A percentile compares a stretch with the other conserved stretches of the same genome.
Conservation (phyloP, 2,797 vertebrate genomes). For the Xiphorhynchus erythropygius region DNA sequence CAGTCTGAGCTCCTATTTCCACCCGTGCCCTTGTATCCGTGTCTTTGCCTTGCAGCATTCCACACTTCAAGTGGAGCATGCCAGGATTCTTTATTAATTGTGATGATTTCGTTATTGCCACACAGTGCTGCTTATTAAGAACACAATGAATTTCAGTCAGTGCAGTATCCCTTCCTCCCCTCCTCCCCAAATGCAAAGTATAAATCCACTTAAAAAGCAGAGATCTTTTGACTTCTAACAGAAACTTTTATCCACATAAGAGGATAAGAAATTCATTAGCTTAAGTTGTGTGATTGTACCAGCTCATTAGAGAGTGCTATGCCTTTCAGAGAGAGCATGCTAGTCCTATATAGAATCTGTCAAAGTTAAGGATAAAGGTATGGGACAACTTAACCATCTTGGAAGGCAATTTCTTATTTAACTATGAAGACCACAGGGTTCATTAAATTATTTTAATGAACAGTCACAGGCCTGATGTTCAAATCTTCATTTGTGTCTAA, state of each 20-base stretch:
- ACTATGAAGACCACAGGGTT: slow-evolving; percentile 15
- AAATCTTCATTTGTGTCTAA: slow-evolving; percentile 19
- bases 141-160: neutral
- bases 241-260: slow-evolving; percentile 41
- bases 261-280: slow-evolving; percentile 58
- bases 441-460: slow-evolving; percentile 43
- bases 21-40: rapidly evolving
- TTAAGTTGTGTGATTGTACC: slow-evolving; percentile 20
- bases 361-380: slow-evolving; percentile 46
- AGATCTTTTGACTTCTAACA: slow-evolving; percentile 41
- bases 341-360: neutral
- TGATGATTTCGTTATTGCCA: neutral
- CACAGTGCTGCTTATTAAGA: neutral
- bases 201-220: slow-evolving; percentile 33
- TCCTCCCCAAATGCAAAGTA: neutral
- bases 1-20: neutral
- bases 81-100: neutral
- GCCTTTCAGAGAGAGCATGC: neutral
- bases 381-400: slow-evolving; percentile 8
- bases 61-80: neutral
- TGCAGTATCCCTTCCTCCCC: neutral
- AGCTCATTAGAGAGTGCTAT: slow-evolving; percentile 41
- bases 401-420: slow-evolving; percentile 15
- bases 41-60: neutral
- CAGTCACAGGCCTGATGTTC: slow-evolving; percentile 1